Percentiles rank a stretch among this genome's conserved stretches.
Conservation (phyloP, 2,888 invertebrate genomes). For the Tethea ocularis region DNA sequence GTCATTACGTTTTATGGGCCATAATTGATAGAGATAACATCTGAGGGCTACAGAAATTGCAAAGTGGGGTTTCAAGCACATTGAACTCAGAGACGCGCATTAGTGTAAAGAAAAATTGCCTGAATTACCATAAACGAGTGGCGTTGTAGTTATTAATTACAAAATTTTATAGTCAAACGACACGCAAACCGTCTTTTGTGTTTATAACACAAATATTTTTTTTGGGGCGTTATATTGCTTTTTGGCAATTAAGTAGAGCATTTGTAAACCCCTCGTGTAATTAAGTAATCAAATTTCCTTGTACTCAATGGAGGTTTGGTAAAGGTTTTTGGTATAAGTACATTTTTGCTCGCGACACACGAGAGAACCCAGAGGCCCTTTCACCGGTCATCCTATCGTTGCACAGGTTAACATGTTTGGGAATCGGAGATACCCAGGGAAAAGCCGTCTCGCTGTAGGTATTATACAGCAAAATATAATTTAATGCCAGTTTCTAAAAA, state of each 20-base stretch:
- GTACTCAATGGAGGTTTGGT: conserved; percentile 12
- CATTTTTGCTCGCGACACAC: background rate
- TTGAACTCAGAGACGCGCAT: conserved; percentile 72
- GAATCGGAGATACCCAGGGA: too few relatives aligned
- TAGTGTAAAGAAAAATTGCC: conserved; percentile 74
- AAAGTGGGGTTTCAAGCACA: conserved; percentile 72
- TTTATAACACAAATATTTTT: conserved; percentile 53
- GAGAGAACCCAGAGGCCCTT: too few relatives aligned
- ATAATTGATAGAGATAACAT: conserved; percentile 82
- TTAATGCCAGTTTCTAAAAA: too few relatives aligned
- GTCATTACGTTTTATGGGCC: conserved; percentile 82
- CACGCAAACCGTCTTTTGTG: conserved; percentile 66
- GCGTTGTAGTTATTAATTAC: conserved; percentile 77
- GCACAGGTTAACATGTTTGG: too few relatives aligned
- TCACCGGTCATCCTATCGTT: too few relatives aligned
- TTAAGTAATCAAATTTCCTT: conserved; percentile 25
- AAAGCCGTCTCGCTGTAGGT: too few relatives aligned
- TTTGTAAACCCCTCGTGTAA: conserved; percentile 33
- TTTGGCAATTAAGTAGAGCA: conserved; percentile 35
- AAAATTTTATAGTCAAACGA: conserved; percentile 63
- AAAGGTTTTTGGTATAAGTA: conserved; percentile 6
- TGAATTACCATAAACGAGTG: conserved; percentile 73
- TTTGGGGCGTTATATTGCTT: conserved; percentile 42
- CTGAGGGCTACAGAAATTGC: conserved; percentile 76
- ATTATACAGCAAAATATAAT: too few relatives aligned